These are phyloP conservation scores for Nannoperca australis DNA, from an alignment of 2,797 vertebrate species.

Conservation along the genomic window DNA sequence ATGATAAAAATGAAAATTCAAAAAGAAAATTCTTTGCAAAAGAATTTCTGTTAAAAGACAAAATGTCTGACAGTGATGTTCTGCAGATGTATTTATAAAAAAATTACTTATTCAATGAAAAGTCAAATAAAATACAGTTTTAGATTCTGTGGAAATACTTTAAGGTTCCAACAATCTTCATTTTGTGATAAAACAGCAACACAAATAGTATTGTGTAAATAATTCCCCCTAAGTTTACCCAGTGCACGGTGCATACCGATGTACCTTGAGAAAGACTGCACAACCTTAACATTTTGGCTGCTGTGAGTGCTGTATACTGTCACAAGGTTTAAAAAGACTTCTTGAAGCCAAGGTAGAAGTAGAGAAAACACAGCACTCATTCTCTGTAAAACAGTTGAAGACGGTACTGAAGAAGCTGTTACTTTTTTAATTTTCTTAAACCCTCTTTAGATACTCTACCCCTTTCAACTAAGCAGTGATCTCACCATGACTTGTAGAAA, in stretches of 20 bases:
- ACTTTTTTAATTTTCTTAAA: conserved; percentile 64
- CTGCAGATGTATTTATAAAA: conserved; percentile 25
- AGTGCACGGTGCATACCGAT: conserved; percentile 62
- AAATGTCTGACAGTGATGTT: conserved; percentile 53
- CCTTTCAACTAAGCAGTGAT: conserved; percentile 72
- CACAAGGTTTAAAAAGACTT: conserved; percentile 63
- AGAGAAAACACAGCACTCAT: conserved; percentile 61
- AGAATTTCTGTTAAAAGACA: conserved; percentile 50
- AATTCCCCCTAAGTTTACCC: conserved; percentile 57
- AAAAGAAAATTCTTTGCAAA: conserved; percentile 35
- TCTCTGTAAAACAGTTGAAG: conserved; percentile 59
- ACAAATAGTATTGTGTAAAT: conserved; percentile 72
- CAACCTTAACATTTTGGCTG: conserved; percentile 70
- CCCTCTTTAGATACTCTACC: conserved; percentile 74
- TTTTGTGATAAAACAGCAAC: conserved; percentile 56
- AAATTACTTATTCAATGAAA: conserved; percentile 14
- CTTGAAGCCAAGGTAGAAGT: conserved; percentile 66
- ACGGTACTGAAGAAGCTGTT: conserved; percentile 65
- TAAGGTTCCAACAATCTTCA: conserved; percentile 47
- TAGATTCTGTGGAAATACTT: conserved; percentile 47
- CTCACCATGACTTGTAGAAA: conserved; percentile 86
- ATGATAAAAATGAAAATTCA: conserved; percentile 35
- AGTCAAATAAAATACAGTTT: conserved; percentile 17
- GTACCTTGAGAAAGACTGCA: conserved; percentile 63
- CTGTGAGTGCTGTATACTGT: conserved; percentile 69